These are phyloP conservation scores for Holothuria leucospilota DNA, from an alignment of 53 echinoderm and acorn worm species.

Conservation along the genomic window DNA sequence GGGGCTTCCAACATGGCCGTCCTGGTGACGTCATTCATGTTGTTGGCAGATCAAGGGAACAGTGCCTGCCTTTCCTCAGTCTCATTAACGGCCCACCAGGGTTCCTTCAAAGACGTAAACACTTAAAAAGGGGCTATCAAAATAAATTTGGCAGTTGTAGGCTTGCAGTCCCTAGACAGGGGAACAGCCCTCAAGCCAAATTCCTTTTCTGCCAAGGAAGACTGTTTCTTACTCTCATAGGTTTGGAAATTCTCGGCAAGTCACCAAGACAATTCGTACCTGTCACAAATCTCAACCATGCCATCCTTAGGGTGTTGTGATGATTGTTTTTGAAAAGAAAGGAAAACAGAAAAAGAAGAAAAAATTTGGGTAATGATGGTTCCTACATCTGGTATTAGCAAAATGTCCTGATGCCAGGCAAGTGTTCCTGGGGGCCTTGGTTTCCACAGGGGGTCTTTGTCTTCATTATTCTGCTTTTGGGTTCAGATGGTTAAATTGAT, in stretches of 20 bases:
- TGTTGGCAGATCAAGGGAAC: slow-evolving; percentile 47
- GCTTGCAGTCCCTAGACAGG: slow-evolving; percentile 48
- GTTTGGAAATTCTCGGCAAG: slow-evolving; percentile 9
- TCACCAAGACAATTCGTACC: slow-evolving; percentile 12
- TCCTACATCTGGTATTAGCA: neutral
- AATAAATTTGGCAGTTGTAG: slow-evolving; percentile 46
- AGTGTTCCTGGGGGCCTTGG: slow-evolving; percentile 28
- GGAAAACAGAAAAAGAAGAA: slow-evolving; percentile 10
- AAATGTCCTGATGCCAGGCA: neutral
- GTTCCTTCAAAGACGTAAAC: slow-evolving; percentile 40
- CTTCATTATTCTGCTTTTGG: slow-evolving; percentile 7
- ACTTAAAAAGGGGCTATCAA: slow-evolving; percentile 50
- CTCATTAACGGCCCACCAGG: slow-evolving; percentile 48
- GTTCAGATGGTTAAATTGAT: slow-evolving; percentile 38
- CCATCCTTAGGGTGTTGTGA: slow-evolving; percentile 18
- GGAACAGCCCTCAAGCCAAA: slow-evolving; percentile 38
- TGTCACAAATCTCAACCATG: slow-evolving; percentile 22
- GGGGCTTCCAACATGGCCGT: slow-evolving; percentile 44
- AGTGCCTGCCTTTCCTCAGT: slow-evolving; percentile 23
- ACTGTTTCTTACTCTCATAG: slow-evolving; percentile 4
- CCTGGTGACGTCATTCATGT: slow-evolving; percentile 41
- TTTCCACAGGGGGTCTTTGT: slow-evolving; percentile 26
- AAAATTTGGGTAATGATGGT: neutral
- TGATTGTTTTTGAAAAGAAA: slow-evolving; percentile 40
- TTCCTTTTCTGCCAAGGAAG: slow-evolving; percentile 14